Evolutionary conservation across 2,888 invertebrate genomes (phyloP).

Genomic region (Cantharis rufa): DNA sequence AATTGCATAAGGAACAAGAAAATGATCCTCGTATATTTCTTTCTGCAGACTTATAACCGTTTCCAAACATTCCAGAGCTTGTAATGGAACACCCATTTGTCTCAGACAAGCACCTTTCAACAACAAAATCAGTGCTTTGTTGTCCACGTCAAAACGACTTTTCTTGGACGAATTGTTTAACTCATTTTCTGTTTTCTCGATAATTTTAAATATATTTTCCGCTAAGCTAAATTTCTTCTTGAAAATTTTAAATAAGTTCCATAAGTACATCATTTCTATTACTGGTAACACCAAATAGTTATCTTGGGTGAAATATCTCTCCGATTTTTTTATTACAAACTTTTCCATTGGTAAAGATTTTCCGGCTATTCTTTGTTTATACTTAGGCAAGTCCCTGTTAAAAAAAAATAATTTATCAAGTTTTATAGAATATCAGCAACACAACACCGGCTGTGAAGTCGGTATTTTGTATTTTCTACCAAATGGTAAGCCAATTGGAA

Average conservation of each 20-base stretch:
- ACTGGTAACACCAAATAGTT: constrained; percentile 78
- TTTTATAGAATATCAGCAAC: neutral
- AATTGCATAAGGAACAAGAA: constrained; percentile 82
- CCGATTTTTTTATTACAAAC: constrained; percentile 86
- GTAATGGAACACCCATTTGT: constrained; percentile 74
- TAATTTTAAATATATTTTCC: constrained; percentile 65
- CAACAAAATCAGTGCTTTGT: constrained; percentile 73
- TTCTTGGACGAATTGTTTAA: constrained; percentile 46
- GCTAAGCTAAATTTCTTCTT: constrained; percentile 69
- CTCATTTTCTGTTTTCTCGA: constrained; percentile 59
- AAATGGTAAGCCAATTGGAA: no score
- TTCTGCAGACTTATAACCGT: constrained; percentile 67
- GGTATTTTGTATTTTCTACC: no score
- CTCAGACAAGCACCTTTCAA: constrained; percentile 83
- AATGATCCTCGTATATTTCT: constrained; percentile 79
- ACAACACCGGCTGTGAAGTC: no score
- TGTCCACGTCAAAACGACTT: constrained; percentile 67
- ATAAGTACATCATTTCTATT: constrained; percentile 86
- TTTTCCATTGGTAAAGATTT: constrained; percentile 98
- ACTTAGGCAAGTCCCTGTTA: constrained; percentile 73
- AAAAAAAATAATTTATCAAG: neutral
- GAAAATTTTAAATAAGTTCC: constrained; percentile 88
- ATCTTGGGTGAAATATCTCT: constrained; percentile 76
- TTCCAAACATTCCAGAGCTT: constrained; percentile 76
- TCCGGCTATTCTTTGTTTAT: constrained; percentile 90